These are phyloP conservation scores for Drosophila pullipes DNA, from an alignment of 2,888 invertebrate genomes.

Conservation along the genomic window DNA sequence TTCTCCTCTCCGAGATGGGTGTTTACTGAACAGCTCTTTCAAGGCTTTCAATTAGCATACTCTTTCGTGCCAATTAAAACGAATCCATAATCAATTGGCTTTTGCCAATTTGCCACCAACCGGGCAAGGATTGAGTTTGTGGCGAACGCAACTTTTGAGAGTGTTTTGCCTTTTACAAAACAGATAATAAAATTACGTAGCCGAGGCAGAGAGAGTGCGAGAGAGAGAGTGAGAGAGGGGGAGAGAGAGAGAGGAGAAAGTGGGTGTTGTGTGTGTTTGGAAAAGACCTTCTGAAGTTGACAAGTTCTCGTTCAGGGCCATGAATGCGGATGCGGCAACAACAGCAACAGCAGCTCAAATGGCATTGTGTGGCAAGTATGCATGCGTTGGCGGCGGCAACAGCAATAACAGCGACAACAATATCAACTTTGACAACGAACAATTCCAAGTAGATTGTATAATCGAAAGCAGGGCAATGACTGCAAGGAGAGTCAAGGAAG, in stretches of 20 bases:
- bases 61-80: neutral
- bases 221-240: neutral
- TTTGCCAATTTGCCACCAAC: neutral
- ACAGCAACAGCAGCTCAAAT: slow-evolving; percentile 26
- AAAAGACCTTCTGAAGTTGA: slow-evolving; percentile 58
- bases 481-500: neutral
- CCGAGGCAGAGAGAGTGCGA: neutral
- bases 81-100: slow-evolving; percentile 6
- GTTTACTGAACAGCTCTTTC: neutral
- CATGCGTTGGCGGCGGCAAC: slow-evolving; percentile 51
- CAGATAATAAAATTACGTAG: slow-evolving; percentile 2
- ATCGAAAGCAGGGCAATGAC: slow-evolving; percentile 48
- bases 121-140: neutral
- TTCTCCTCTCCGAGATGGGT: neutral
- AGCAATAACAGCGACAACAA: slow-evolving; percentile 18
- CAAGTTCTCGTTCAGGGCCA: slow-evolving; percentile 72
- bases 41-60: neutral
- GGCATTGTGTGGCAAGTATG: slow-evolving; percentile 47
- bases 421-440: neutral
- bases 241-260: neutral
- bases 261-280: neutral
- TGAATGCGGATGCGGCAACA: slow-evolving; percentile 46
- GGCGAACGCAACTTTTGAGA: neutral
- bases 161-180: neutral
- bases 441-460: slow-evolving; percentile 54